A percentile compares a stretch with the other conserved stretches of the same genome.
Conservation (phyloP, 2,113 vertebrate species). For the Entelurus aequoreus region DNA sequence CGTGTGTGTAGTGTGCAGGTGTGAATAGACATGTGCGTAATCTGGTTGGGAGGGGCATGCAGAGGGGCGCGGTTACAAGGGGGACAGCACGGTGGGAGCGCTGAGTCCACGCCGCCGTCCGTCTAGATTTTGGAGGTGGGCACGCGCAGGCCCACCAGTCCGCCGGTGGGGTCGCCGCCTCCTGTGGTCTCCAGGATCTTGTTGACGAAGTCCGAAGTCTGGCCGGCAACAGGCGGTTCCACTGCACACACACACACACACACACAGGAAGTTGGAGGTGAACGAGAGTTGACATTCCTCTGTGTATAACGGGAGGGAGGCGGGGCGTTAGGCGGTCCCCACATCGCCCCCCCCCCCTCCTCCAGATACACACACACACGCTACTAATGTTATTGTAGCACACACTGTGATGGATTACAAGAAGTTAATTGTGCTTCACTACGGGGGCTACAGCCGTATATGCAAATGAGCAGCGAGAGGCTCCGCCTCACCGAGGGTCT, state of each 20-base stretch:
- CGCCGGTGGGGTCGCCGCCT: constrained; percentile 92
- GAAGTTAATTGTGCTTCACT: too few relatives aligned
- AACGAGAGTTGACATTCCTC: neutral
- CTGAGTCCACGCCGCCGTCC: constrained; percentile 36
- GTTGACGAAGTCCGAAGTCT: constrained; percentile 98
- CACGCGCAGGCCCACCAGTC: constrained; percentile 90
- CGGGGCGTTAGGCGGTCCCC: too few relatives aligned
- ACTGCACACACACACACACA: constrained; percentile 66
- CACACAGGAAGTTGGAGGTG: neutral
- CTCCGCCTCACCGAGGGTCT: constrained; percentile 85
- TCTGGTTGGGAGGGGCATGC: constrained; percentile 84
- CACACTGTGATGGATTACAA: neutral
- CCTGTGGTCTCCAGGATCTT: constrained; percentile 97
- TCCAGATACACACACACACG: too few relatives aligned
- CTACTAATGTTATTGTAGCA: neutral
- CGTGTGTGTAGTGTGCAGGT: constrained; percentile 58
- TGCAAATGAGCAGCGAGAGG: too few relatives aligned
- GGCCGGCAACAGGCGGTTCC: constrained; percentile 85
- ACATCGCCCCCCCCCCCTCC: too few relatives aligned
- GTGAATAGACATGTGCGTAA: constrained; percentile 66
- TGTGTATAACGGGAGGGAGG: too few relatives aligned
- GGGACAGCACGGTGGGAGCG: constrained; percentile 55
- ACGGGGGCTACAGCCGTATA: too few relatives aligned
- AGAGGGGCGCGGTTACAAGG: constrained; percentile 83
- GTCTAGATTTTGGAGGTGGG: constrained; percentile 88